These are phyloP conservation scores for Sapajus apella DNA, from an alignment of 2,113 vertebrate species.

Conservation along the genomic window DNA sequence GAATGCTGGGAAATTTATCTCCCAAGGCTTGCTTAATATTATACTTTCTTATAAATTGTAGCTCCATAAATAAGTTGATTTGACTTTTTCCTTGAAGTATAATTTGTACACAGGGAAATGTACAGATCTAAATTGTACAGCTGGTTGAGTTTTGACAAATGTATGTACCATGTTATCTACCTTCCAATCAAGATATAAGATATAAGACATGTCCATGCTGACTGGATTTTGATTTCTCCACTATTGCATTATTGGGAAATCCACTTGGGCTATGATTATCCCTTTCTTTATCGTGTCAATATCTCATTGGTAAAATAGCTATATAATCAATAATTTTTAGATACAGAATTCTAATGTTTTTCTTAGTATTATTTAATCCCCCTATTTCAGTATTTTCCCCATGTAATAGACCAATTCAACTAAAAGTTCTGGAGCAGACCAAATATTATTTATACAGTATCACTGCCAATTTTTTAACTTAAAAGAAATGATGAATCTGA, in stretches of 20 bases:
- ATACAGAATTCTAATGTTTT: neutral
- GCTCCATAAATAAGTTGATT: neutral
- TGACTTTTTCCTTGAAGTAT: neutral
- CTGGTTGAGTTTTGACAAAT: neutral
- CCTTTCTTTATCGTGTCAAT: neutral
- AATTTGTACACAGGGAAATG: neutral
- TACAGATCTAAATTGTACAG: neutral
- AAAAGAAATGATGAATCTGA: slow-evolving; percentile 23
- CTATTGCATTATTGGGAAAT: neutral
- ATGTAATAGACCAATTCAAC: slow-evolving; percentile 15
- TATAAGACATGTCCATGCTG: neutral
- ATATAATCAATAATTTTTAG: neutral
- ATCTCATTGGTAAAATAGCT: neutral
- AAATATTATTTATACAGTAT: slow-evolving; percentile 23
- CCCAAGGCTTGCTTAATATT: neutral
- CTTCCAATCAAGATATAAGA: neutral
- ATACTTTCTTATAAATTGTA: neutral
- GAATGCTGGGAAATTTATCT: neutral
- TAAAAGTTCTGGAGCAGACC: neutral
- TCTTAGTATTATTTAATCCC: neutral
- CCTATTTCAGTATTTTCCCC: neutral
- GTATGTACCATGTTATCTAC: neutral
- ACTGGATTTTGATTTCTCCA: neutral
- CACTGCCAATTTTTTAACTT: slow-evolving; percentile 37
- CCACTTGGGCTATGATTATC: neutral